Evolutionary conservation across 2,888 invertebrate genomes (phyloP).

Genomic region (Thymelicus sylvestris): DNA sequence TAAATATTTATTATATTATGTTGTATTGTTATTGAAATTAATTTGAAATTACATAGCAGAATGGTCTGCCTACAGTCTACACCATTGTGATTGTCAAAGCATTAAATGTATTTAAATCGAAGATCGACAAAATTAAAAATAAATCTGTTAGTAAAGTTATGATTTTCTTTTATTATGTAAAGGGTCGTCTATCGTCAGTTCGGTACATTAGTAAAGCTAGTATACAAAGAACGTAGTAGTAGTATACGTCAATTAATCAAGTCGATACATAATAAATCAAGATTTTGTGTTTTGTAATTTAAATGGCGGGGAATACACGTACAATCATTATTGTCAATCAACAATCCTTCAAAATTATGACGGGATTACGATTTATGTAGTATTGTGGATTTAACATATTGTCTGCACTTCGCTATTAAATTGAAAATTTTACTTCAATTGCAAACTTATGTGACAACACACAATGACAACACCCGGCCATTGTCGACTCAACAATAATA

Average conservation of each 20-base stretch:
- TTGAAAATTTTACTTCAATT: no score
- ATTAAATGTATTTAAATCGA: conserved; percentile 13
- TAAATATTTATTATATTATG: conserved; percentile 52
- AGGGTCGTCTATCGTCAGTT: not conserved
- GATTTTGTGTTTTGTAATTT: not conserved
- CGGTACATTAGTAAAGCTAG: no score
- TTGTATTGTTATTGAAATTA: conserved; percentile 40
- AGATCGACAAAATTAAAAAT: conserved; percentile 25
- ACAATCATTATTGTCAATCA: no score
- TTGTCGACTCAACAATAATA: no score
- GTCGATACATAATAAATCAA: not conserved
- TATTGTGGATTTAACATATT: no score
- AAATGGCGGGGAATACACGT: no score
- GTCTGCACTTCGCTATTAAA: no score
- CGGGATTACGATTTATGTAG: no score
- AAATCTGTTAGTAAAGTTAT: conserved; percentile 18
- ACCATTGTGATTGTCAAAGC: conserved; percentile 29
- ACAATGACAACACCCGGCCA: no score
- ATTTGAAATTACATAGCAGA: conserved; percentile 19
- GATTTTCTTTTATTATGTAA: not conserved
- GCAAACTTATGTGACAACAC: no score
- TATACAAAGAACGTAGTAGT: not conserved
- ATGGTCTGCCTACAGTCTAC: conserved; percentile 10
- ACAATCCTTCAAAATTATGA: no score
- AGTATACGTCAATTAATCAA: not conserved